These are phyloP conservation scores for Drosophila repleta DNA, from an alignment of 1,140 invertebrate genomes.

Conservation along the genomic window DNA sequence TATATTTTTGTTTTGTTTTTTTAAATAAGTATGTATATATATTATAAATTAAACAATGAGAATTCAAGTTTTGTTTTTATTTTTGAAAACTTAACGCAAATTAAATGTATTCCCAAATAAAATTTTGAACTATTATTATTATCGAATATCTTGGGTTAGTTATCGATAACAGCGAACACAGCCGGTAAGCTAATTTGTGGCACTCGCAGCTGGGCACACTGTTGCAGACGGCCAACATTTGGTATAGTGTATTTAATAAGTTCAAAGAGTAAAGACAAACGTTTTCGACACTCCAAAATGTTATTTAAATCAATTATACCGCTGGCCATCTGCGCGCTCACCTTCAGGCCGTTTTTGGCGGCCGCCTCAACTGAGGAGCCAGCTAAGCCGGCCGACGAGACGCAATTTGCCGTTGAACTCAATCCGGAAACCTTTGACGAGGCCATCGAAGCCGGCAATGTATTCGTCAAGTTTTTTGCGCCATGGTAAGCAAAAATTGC, in stretches of 20 bases:
- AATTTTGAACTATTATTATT: not conserved
- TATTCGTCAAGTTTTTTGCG: constrained; percentile 92
- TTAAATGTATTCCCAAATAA: not conserved
- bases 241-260: constrained; percentile 21
- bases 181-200: no score
- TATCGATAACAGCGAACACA: constrained; percentile 6
- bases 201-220: constrained; percentile 13
- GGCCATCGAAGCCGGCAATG: constrained; percentile 87
- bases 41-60: not conserved
- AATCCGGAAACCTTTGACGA: constrained; percentile 87
- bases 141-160: not conserved
- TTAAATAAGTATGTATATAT: not conserved
- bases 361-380: constrained; percentile 18
- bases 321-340: constrained; percentile 32
- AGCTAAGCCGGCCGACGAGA: constrained; percentile 42
- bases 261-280: constrained; percentile 8
- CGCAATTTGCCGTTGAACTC: constrained; percentile 63
- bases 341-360: constrained; percentile 13
- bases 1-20: not conserved
- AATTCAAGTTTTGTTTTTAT: no score
- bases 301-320: constrained; percentile 37
- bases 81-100: no score
- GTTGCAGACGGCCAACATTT: constrained; percentile 1
- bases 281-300: constrained; percentile 30
- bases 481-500: constrained; percentile 86